phyloP scores from a whole-genome alignment of 2,113 vertebrate species.

The Pogonocichla stellata region DNA sequence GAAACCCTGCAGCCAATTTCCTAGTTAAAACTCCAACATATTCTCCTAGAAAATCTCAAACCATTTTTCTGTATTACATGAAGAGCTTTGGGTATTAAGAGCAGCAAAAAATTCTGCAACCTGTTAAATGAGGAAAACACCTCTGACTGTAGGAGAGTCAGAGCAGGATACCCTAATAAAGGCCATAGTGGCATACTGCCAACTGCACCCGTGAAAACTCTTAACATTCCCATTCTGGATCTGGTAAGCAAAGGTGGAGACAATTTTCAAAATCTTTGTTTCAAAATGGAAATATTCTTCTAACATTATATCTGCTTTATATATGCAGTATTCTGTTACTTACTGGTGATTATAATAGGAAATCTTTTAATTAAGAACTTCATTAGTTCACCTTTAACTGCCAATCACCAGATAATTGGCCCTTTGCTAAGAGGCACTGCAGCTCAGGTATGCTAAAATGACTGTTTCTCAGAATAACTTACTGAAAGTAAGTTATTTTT shows the following conservation, averaged over 20 bases:
- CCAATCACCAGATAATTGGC: conserved; percentile 48
- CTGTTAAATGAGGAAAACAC: neutral
- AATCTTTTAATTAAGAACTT: conserved; percentile 68
- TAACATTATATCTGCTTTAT: conserved; percentile 14
- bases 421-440: conserved; percentile 34
- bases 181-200: neutral
- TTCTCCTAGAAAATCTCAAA: neutral
- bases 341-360: conserved; percentile 41
- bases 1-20: neutral
- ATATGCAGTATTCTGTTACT: conserved; percentile 44
- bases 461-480: conserved; percentile 54
- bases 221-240: neutral
- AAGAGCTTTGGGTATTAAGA: conserved; percentile 32
- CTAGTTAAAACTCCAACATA: neutral
- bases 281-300: conserved; percentile 59
- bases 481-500: conserved; percentile 55
- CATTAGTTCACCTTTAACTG: conserved; percentile 62
- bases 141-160: neutral
- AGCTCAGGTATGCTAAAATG: conserved; percentile 52
- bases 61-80: neutral
- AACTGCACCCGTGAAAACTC: neutral
- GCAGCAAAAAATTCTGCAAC: conserved; percentile 1
- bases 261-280: conserved; percentile 55
- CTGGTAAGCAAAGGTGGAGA: conserved; percentile 21
- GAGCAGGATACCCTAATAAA: neutral